Conservation (phyloP, 2,797 vertebrate genomes). For the Eurystomus glaucurus region DNA sequence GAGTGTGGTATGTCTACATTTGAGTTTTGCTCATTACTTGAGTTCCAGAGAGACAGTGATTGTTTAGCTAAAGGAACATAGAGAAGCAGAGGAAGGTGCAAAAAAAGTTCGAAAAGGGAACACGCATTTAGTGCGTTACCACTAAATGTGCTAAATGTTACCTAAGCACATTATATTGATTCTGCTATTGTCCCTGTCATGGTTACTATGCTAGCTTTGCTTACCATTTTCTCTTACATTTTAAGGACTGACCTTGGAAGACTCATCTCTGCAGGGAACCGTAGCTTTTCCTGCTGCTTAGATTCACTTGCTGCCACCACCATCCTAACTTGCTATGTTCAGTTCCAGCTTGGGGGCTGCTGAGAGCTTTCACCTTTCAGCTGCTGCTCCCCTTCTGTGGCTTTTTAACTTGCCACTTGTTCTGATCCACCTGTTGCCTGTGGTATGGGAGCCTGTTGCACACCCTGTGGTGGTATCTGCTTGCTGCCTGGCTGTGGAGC, state of each 20-base stretch:
- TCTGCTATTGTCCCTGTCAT: not conserved
- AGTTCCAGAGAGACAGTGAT: not conserved
- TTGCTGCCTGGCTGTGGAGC: not conserved
- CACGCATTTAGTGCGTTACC: not conserved
- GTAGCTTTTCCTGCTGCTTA: not conserved
- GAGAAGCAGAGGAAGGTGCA: not conserved
- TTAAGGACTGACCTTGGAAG: not conserved
- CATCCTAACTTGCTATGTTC: fast-evolving
- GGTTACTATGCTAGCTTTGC: not conserved
- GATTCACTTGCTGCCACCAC: not conserved
- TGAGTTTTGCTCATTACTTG: not conserved
- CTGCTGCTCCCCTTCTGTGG: not conserved
- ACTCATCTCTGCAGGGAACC: not conserved
- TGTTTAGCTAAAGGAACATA: not conserved
- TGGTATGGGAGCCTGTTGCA: slow-evolving; percentile 1
- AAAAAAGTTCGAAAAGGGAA: not conserved
- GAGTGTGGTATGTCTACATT: not conserved
- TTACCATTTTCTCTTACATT: not conserved
- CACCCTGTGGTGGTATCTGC: not conserved
- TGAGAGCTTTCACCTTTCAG: slow-evolving; percentile 3
- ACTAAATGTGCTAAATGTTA: not conserved
- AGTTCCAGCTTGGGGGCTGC: not conserved
- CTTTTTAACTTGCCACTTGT: slow-evolving; percentile 9
- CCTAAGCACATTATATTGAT: not conserved
- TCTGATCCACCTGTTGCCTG: slow-evolving; percentile 12